These are phyloP conservation scores for Cladopsammia gracilis DNA, from an alignment of 64 coral and sea anemone species.

Conservation along the genomic window DNA sequence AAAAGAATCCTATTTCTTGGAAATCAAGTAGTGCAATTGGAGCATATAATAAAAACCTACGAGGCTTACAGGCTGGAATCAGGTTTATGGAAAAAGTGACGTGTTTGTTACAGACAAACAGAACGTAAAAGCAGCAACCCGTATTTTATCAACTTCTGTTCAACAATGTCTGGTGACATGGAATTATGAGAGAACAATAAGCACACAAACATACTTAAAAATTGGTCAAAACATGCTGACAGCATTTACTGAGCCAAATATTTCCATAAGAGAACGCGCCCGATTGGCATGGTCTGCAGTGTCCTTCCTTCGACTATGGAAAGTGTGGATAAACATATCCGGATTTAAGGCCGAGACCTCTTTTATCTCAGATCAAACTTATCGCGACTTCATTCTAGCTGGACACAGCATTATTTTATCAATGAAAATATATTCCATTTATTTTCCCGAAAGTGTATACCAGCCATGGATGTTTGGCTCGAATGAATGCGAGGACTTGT, in stretches of 20 bases:
- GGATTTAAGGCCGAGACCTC: background rate
- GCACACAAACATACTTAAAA: slow-evolving; percentile 47
- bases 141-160: slow-evolving; percentile 17
- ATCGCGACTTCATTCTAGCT: slow-evolving; percentile 40
- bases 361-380: slow-evolving; percentile 66
- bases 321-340: slow-evolving; percentile 50
- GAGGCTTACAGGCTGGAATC: background rate
- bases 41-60: slow-evolving; percentile 29
- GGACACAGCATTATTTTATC: slow-evolving; percentile 58
- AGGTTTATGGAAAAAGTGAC: slow-evolving; percentile 22
- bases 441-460: slow-evolving; percentile 40
- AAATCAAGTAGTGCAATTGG: slow-evolving; percentile 18
- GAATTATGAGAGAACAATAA: slow-evolving; percentile 24
- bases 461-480: slow-evolving; percentile 72
- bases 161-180: background rate
- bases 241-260: slow-evolving; percentile 33
- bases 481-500: slow-evolving; percentile 49
- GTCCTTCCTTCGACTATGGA: slow-evolving; percentile 57
- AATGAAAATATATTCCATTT: slow-evolving; percentile 55
- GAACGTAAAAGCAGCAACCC: slow-evolving; percentile 44
- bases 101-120: slow-evolving; percentile 43
- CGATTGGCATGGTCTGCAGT: slow-evolving; percentile 39
- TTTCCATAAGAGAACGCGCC: slow-evolving; percentile 45
- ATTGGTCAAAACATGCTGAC: slow-evolving; percentile 43
- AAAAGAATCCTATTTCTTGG: slow-evolving; percentile 18